These are phyloP conservation scores for Pomacea maculata DNA, from an alignment of 1,140 invertebrate species.

Conservation along the genomic window DNA sequence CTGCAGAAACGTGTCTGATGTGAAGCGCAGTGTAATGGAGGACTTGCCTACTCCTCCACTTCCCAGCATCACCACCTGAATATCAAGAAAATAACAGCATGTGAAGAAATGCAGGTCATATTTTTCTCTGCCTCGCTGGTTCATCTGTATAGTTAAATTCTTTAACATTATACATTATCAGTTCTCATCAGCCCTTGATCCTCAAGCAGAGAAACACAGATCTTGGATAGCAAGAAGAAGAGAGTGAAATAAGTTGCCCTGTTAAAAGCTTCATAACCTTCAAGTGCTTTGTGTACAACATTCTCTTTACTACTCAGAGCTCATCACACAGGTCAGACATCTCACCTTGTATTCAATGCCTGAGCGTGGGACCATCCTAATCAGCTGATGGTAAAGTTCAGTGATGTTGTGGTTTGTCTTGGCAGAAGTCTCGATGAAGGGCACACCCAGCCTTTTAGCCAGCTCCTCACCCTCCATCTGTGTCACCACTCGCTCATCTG, in stretches of 20 bases:
- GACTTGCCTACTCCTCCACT: constrained; percentile 98
- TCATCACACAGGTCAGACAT: too few species aligned
- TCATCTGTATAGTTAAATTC: too few species aligned
- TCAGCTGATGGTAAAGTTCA: constrained; percentile 97
- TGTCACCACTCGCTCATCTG: constrained; percentile 82
- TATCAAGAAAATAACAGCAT: neutral
- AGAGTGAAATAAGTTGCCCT: too few species aligned
- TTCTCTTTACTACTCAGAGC: too few species aligned
- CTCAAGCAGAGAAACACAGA: too few species aligned
- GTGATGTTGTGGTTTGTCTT: constrained; percentile 97
- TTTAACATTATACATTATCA: too few species aligned
- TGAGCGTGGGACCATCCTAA: constrained; percentile 89
- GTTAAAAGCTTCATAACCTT: too few species aligned
- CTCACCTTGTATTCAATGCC: constrained; percentile 44
- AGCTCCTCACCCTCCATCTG: constrained; percentile 80
- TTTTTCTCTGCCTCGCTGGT: too few species aligned
- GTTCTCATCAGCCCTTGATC: too few species aligned
- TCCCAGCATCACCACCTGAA: constrained; percentile 98
- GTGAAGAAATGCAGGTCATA: too few species aligned
- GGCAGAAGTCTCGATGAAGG: constrained; percentile 96
- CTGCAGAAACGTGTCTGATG: constrained; percentile 73
- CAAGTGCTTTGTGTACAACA: too few species aligned
- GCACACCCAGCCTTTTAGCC: constrained; percentile 91
- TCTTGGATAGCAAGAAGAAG: too few species aligned
- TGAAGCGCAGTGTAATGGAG: constrained; percentile 95